phyloP scores from a whole-genome alignment of 2,888 invertebrate species.

The Deilephila porcellus region DNA sequence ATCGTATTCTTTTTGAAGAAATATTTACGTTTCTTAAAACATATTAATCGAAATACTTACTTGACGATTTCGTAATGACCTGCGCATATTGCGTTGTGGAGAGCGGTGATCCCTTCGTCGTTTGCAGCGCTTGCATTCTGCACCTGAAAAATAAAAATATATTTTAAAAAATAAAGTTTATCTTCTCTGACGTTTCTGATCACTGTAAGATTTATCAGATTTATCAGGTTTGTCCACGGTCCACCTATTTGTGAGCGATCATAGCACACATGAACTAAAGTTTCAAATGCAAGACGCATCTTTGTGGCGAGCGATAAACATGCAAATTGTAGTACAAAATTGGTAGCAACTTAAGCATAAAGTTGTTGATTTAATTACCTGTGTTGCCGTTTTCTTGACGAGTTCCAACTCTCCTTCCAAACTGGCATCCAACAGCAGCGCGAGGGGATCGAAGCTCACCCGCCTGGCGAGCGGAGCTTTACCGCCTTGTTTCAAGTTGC shows the following conservation, averaged over 20 bases:
- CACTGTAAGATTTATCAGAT: no score
- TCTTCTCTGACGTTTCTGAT: no score
- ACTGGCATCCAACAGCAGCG: conserved; percentile 97
- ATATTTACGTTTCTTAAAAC: not conserved
- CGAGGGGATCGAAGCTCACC: conserved; percentile 98
- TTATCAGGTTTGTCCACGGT: no score
- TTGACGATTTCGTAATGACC: conserved; percentile 99
- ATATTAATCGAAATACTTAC: conserved; percentile 67
- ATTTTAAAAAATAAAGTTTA: not conserved
- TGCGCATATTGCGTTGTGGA: conserved; percentile 99
- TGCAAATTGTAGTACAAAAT: not conserved
- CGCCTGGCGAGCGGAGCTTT: conserved; percentile 91
- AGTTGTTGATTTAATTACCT: conserved; percentile 80
- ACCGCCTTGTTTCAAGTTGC: conserved; percentile 90
- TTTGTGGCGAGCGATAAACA: not conserved
- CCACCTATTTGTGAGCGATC: no score
- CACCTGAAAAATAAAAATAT: conserved; percentile 82
- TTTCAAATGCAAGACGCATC: not conserved
- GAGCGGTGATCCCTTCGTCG: conserved; percentile 99
- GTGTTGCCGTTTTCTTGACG: conserved; percentile 96
- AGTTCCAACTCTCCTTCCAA: conserved; percentile 98
- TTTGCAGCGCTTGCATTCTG: conserved; percentile 98
- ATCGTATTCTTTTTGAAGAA: no score
- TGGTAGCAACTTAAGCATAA: no score
- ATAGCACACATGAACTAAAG: not conserved